Evolutionary conservation across 2,888 invertebrate species (phyloP), one percentile per base, ranked within the genome.

Genomic region (Xestobium rufovillosum): DNA sequence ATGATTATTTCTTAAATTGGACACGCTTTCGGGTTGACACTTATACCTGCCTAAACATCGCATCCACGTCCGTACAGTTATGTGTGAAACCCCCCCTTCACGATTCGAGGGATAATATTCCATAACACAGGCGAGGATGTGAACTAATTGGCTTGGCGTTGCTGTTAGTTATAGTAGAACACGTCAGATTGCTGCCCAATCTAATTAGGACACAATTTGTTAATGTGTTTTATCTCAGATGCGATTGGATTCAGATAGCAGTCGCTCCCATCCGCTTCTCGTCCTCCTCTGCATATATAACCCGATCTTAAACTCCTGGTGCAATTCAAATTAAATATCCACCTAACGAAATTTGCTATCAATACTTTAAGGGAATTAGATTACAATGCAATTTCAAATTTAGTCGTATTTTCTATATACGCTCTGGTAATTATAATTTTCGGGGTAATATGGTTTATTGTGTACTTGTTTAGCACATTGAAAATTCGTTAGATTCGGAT

Each of bases 141-240:
- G 51, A 43, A 49, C 47, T 61, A 62, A 62, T 62, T 62, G 60
- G 61, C 57, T 56, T 54, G 53, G 53, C 50, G 50, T 51, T 49
- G 52, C 56, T 50, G 55, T 55, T 58, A 59, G 57, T 53, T 55
- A 53, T 55, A 57, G 53, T 53, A 55, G 56, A 58, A 59, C 61
- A 60, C 60, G 63, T 63, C 64, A 65, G 64, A 66, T 64, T 63
- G 64, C 63, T 63, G 63, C 61, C 63, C 61, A 63, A 65, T 64
- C 60, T 61, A 64, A 66, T 66, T 64, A 65, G 62, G 56, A 63
- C 55, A 65, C 66, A 66, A 66, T 66, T 66, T 65, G 65, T 66
- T 66, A 65, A 66, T 66, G 65, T 61, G 61, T 65, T 65, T 63
- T 65, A 65, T 65, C 62, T 55, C 53, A 52, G 56, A 59, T 62